Base-by-base conservation (phyloP, 64 coral and sea anemone genomes). In the Actinia tenebrosa region DNA sequence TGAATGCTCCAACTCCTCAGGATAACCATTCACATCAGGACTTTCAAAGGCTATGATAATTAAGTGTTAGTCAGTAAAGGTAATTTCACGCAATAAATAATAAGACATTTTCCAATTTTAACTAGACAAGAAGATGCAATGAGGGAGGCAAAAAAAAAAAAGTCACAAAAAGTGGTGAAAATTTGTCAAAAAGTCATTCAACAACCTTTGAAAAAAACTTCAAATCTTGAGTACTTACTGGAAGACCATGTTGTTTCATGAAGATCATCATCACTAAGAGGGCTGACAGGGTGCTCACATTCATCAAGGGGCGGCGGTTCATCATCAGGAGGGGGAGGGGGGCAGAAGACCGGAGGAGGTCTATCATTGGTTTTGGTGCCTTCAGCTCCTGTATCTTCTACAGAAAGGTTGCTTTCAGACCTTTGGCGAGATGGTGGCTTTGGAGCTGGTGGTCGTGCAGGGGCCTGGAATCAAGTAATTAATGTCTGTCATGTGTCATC, bases 241-340 rank as follows among this genome's bases (percentile, higher is more conserved):
- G 83, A 59, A 7, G 30, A 9, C 83, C 53, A 85, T 6, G 83
- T 43, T 58, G 60, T 62, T 37, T 85, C 83, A 25, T 85, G 80
- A 52, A 83, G 17, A 22, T 83, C 83, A 16, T 85, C 83, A 11
- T 87, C 90, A 5, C 84, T 91, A 44, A 91, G 64, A 45, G 90
- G 90, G 66, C 78, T 83, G 8, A 91, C 90, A 13, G 90, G 90
- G 5, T 77, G 79, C 15, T 87, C 90, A 46, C 90, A 91, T 80
- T 91, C 90, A 26, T 91, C 90, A 8, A 91, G 80, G 1, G 90
- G 90, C 6, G 90, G 90, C 13, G 90, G 90, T 16, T 83, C 16
- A n/a, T 87, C 85, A 77, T 87, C 85, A 18, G 90, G 90, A 42
- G 90, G 90, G 11, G 90, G 90, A 45, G 90, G 90, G 11, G 90